Base-by-base conservation (phyloP, 2,113 vertebrate genomes). In the Rutilus rutilus region DNA sequence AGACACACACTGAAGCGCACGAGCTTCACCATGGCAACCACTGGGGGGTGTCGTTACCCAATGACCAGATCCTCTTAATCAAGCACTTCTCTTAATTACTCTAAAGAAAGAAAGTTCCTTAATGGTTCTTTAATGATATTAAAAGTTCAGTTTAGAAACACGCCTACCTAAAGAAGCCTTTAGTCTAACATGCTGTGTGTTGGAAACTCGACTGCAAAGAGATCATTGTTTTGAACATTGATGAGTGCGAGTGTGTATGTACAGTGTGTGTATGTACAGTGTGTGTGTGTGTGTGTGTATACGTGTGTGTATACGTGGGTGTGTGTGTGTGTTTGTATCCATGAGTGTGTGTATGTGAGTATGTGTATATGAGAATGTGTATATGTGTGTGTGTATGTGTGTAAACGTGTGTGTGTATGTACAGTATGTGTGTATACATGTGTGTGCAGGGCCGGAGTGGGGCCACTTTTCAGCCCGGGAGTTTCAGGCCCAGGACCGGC, bases 21-120 rank as follows among this genome's bases (percentile, higher is more conserved):
- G 9, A 71, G 67, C 23, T 76, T 76, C 45, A 30, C 73, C 73
- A 76, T 76, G 45, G 23, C 2, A 25, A n/a, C 77, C 77, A 78
- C 77, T 25, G 77, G 77, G 12, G 54, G 77, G 54, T 42, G 77
- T 60, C 54, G 10, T 42, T 78, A 78, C 21, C 77, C 54, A 6
- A 3, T 17, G 11, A 30, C 2, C 64, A 15, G 27, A 15, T 65
- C 25, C 25, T 65, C 3, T n/a, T 11, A 4, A 25, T 45, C 6
- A 73, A 73, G 69, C 39, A 42, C 23, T 23, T 73, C 69, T 73
- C 69, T 73, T 45, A n/a, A 42, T 45, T 15, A 74, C 12, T 25
- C 71, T 25, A 15, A 15, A 73, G 42, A 23, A 36, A 23, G 21
- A 67, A 36, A 39, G 67, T 39, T 42, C 19, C 67, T 39, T 71